Conservation (phyloP, 2,797 vertebrate genomes). For the Arnoldichthys spilopterus region DNA sequence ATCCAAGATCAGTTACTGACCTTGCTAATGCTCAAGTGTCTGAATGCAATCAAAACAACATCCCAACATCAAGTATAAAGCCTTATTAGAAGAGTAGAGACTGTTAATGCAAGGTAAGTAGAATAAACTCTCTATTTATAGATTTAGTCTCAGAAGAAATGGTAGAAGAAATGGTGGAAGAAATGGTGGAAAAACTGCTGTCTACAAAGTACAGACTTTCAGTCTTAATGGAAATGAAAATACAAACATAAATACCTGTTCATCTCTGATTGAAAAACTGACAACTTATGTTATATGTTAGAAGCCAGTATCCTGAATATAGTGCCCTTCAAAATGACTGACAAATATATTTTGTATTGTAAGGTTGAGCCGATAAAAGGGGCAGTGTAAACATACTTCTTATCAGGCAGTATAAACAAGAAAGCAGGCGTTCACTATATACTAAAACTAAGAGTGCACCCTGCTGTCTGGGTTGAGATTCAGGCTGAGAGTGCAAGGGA, state of each 20-base stretch:
- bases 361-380: not conserved
- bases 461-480: conserved; percentile 4
- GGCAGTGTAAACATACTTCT: not conserved
- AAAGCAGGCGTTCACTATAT: not conserved
- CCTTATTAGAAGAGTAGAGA: too few relatives aligned
- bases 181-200: too few relatives aligned
- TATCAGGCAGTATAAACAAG: not conserved
- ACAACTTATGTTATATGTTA: too few relatives aligned
- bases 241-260: too few relatives aligned
- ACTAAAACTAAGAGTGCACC: not conserved
- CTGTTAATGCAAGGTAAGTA: too few relatives aligned
- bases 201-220: too few relatives aligned
- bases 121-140: too few relatives aligned
- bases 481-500: conserved; percentile 21
- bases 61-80: not conserved
- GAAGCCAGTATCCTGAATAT: not conserved
- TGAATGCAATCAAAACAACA: not conserved
- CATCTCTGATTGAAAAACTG: too few relatives aligned
- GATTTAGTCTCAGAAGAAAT: too few relatives aligned
- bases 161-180: too few relatives aligned
- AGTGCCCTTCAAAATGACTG: not conserved
- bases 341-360: not conserved
- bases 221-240: too few relatives aligned
- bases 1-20: not conserved
- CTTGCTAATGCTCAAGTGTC: not conserved